phyloP scores from a whole-genome alignment of 1,140 invertebrate genomes.

The Heterodera schachtii region DNA sequence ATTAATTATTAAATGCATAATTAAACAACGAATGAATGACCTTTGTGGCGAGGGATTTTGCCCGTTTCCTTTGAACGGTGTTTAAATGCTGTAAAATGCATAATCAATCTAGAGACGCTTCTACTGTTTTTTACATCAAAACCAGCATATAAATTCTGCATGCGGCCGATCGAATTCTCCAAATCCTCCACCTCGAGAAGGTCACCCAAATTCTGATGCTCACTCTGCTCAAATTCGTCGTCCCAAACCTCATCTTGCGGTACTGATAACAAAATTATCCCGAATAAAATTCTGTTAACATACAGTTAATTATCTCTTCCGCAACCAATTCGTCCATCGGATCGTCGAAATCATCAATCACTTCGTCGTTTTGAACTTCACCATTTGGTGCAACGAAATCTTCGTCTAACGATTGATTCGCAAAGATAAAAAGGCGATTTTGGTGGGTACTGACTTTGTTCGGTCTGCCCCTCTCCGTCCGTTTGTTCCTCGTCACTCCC shows the following conservation, averaged over 20 bases:
- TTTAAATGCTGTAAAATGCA: constrained; percentile 23
- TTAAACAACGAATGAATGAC: neutral
- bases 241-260: constrained; percentile 14
- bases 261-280: neutral
- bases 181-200: constrained; percentile 23
- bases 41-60: constrained; percentile 4
- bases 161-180: constrained; percentile 28
- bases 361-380: neutral
- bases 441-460: neutral
- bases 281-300: neutral
- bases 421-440: neutral
- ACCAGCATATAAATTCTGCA: constrained; percentile 29
- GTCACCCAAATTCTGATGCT: constrained; percentile 15
- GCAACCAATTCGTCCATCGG: constrained; percentile 28
- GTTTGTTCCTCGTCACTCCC: constrained; percentile 7
- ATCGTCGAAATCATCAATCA: constrained; percentile 36
- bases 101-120: neutral
- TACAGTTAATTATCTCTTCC: constrained; percentile 20
- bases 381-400: neutral
- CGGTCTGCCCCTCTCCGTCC: neutral
- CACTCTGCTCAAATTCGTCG: constrained; percentile 13
- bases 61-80: neutral
- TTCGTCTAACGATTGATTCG: neutral
- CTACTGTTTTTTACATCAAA: constrained; percentile 4
- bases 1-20: neutral